Conservation (phyloP, 1,140 invertebrate genomes). For the Bombus polaris region DNA sequence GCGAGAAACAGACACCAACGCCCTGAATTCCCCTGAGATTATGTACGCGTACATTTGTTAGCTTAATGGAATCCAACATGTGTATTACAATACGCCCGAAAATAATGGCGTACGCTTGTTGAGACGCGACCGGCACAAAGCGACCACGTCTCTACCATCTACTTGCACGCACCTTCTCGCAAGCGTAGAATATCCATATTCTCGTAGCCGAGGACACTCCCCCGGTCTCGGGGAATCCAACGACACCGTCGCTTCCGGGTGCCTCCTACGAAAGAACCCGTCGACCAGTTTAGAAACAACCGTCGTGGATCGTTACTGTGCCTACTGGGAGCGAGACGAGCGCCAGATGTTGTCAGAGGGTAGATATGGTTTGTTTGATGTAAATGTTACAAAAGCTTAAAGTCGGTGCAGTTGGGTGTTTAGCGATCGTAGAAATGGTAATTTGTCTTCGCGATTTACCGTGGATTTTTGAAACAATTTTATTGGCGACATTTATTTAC, state of each 20-base stretch:
- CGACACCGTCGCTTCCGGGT: constrained; percentile 29
- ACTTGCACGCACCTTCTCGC: constrained; percentile 11
- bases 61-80: constrained; percentile 57
- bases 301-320: background rate
- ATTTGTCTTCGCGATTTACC: background rate
- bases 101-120: constrained; percentile 58
- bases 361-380: background rate
- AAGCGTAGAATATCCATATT: background rate
- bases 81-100: constrained; percentile 47
- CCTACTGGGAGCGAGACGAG: background rate
- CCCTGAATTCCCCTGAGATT: constrained; percentile 46
- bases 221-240: background rate
- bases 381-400: background rate
- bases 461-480: background rate
- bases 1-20: constrained; percentile 36
- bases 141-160: background rate
- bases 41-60: constrained; percentile 61
- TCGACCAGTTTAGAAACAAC: constrained; percentile 43
- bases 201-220: background rate
- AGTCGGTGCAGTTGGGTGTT: background rate
- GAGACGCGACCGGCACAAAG: constrained; percentile 32
- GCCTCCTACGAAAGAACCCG: constrained; percentile 45
- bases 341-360: background rate
- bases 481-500: background rate
- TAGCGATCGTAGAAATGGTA: background rate